Percentiles rank a stretch among this genome's conserved stretches.
Evolutionary conservation across 2,113 vertebrate species (phyloP).

Genomic region (Lonchura striata): DNA sequence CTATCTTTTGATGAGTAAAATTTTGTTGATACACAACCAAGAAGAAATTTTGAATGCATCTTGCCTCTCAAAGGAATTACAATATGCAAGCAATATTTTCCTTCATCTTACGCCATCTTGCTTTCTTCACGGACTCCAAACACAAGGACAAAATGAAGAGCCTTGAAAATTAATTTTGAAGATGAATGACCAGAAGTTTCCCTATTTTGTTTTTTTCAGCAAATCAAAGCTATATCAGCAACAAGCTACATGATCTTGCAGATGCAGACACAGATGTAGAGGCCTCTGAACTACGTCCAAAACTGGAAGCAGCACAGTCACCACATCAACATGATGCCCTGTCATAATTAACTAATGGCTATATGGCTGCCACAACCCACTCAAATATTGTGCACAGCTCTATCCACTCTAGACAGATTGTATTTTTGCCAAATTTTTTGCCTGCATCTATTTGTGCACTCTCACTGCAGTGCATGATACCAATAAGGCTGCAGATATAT

Average conservation of each 20-base stretch:
- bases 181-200: slow-evolving; percentile 37
- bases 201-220: background rate
- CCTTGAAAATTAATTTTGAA: slow-evolving; percentile 54
- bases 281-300: slow-evolving; percentile 46
- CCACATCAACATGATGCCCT: background rate
- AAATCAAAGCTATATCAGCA: slow-evolving; percentile 51
- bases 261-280: slow-evolving; percentile 48
- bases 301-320: slow-evolving; percentile 24
- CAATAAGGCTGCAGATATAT: background rate
- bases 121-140: background rate
- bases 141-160: background rate
- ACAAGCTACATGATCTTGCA: slow-evolving; percentile 4
- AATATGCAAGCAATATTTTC: background rate
- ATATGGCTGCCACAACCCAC: background rate
- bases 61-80: background rate
- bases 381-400: background rate
- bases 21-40: background rate
- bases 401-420: background rate
- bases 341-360: slow-evolving; percentile 5
- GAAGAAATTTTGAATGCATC: background rate
- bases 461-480: background rate
- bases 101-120: slow-evolving; percentile 34
- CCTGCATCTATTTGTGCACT: background rate
- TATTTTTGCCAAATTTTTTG: background rate
- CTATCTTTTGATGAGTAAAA: background rate